Conservation (phyloP, 1,140 invertebrate genomes). For the Sycophila sp. region DNA sequence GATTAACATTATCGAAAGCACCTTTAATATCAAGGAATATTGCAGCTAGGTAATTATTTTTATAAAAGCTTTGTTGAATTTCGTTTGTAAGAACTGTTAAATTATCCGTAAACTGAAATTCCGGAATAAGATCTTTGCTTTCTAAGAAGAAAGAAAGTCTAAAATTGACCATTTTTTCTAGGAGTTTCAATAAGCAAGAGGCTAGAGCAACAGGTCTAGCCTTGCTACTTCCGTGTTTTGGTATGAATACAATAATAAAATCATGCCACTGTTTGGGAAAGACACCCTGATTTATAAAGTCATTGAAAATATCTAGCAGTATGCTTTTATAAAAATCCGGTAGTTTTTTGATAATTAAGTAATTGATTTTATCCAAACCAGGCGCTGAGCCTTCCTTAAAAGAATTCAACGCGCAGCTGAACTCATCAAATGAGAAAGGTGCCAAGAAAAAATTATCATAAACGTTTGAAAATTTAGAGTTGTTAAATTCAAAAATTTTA, state of each 20-base stretch:
- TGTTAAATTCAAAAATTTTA: neutral
- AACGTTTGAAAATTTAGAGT: neutral
- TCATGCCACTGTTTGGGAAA: neutral
- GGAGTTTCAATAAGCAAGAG: neutral
- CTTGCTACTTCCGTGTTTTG: neutral
- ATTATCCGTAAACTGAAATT: neutral
- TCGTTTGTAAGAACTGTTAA: neutral
- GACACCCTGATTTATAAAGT: neutral
- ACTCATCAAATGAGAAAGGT: neutral
- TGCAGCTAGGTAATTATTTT: too few species aligned
- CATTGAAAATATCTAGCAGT: constrained; percentile 23
- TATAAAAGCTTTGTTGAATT: too few species aligned
- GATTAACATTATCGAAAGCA: too few species aligned
- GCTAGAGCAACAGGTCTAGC: neutral
- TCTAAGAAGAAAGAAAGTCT: neutral
- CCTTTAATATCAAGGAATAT: too few species aligned
- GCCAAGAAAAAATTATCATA: neutral
- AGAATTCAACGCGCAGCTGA: neutral
- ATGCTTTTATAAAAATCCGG: constrained; percentile 33
- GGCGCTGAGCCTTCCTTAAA: constrained; percentile 7
- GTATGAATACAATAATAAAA: neutral
- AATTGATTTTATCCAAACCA: constrained; percentile 19
- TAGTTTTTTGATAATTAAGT: constrained; percentile 1
- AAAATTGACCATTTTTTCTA: neutral
- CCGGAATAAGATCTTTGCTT: neutral